These are phyloP conservation scores for Poecilia picta DNA, from an alignment of 2,797 vertebrate genomes.

Conservation along the genomic window DNA sequence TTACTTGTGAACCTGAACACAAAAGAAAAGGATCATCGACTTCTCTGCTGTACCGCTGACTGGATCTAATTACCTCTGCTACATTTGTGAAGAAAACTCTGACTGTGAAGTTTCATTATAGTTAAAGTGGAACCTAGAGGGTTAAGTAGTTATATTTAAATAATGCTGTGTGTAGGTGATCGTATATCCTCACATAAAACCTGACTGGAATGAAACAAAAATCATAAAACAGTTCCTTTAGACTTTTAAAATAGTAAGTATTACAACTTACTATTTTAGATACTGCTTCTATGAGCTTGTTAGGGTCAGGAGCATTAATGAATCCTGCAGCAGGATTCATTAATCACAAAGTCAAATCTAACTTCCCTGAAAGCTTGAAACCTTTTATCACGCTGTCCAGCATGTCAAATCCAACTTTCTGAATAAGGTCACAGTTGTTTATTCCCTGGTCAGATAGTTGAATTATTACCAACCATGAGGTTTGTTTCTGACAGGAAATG, in stretches of 20 bases:
- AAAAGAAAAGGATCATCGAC: constrained; percentile 12
- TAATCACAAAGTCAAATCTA: neutral
- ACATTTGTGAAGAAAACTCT: neutral
- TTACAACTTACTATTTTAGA: neutral
- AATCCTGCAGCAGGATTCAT: neutral
- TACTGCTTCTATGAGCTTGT: neutral
- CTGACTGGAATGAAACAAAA: neutral
- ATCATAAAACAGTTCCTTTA: neutral
- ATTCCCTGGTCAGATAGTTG: neutral
- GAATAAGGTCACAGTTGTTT: neutral
- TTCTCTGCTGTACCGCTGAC: neutral
- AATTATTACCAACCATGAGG: neutral
- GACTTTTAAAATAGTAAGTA: neutral
- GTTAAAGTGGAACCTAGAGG: neutral
- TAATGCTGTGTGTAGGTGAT: neutral
- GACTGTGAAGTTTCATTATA: neutral
- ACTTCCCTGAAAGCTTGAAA: neutral
- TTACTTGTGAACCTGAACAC: constrained; percentile 10
- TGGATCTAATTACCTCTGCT: neutral
- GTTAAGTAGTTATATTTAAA: constrained; percentile 7
- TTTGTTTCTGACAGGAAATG: neutral
- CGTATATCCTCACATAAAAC: neutral
- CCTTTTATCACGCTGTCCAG: neutral
- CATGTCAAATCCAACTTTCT: neutral
- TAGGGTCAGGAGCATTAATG: neutral